phyloP scores from a whole-genome alignment of 1,140 invertebrate genomes.

The Oncopeltus fasciatus region DNA sequence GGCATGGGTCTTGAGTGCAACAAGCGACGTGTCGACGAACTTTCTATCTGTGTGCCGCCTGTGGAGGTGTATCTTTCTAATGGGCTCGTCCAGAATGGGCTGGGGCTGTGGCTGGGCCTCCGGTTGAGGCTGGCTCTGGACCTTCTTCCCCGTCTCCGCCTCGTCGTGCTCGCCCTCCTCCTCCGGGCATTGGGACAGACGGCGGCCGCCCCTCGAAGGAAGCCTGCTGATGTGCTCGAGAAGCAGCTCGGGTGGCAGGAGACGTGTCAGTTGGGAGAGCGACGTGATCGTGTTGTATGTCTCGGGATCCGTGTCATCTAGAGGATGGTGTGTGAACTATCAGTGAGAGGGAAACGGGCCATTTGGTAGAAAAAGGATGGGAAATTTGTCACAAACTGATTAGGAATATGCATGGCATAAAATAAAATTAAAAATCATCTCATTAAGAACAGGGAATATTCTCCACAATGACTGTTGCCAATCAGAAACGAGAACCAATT shows the following conservation, averaged over 20 bases:
- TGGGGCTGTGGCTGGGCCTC: neutral
- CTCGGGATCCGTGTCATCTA: neutral
- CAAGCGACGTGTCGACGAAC: constrained; percentile 13
- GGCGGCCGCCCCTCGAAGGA: neutral
- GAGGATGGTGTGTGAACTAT: no score
- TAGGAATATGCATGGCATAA: no score
- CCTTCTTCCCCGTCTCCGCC: neutral
- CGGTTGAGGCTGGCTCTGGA: neutral
- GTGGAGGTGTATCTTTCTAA: neutral
- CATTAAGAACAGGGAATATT: no score
- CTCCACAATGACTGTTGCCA: no score
- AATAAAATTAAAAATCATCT: no score
- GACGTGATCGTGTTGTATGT: constrained; percentile 2
- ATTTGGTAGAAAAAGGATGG: no score
- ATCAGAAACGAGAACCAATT: no score
- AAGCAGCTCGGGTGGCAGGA: neutral
- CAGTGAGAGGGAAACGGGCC: no score
- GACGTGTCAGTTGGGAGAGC: neutral
- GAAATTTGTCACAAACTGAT: no score
- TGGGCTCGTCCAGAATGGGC: neutral
- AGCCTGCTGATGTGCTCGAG: neutral
- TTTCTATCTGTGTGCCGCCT: constrained; percentile 9
- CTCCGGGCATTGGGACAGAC: constrained; percentile 5
- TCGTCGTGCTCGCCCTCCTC: constrained; percentile 1
- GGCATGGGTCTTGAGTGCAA: constrained; percentile 4